Percentiles rank a stretch among this genome's conserved stretches.
Evolutionary conservation across 2,888 invertebrate species (phyloP).

Genomic region (Masnerella sp.): DNA sequence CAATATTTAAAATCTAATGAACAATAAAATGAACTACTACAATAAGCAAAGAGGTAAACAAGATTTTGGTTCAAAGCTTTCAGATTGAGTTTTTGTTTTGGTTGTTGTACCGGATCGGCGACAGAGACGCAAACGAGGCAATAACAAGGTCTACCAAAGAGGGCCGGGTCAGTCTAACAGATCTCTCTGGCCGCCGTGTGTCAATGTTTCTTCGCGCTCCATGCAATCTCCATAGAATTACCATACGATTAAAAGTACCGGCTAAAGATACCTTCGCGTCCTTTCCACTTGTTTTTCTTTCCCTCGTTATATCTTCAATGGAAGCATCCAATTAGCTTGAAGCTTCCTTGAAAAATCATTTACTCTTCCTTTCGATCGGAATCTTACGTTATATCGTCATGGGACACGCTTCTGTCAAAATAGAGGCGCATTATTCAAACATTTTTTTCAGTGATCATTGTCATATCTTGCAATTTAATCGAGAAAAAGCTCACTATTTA

Average conservation of each 20-base stretch:
- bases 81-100: slow-evolving; percentile 31
- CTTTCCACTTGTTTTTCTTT: slow-evolving; percentile 24
- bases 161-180: slow-evolving; percentile 55
- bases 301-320: slow-evolving; percentile 22
- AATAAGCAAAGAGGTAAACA: no score
- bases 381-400: no score
- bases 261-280: slow-evolving; percentile 44
- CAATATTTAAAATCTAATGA: no score
- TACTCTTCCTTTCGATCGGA: slow-evolving; percentile 51
- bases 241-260: slow-evolving; percentile 74
- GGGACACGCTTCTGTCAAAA: slow-evolving; percentile 15
- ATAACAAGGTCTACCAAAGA: slow-evolving; percentile 62
- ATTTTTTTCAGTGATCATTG: not conserved
- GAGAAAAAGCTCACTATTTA: no score
- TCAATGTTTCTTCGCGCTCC: slow-evolving; percentile 71
- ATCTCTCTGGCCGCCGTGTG: slow-evolving; percentile 69
- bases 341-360: slow-evolving; percentile 56
- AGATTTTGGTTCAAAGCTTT: no score
- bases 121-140: slow-evolving; percentile 44
- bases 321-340: slow-evolving; percentile 61
- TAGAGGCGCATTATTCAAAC: slow-evolving; percentile 25
- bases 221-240: slow-evolving; percentile 77
- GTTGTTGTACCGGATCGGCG: slow-evolving; percentile 35
- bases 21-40: no score
- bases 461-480: no score